Base-by-base conservation (phyloP, 2,113 vertebrate species). In the Arenaria interpres region DNA sequence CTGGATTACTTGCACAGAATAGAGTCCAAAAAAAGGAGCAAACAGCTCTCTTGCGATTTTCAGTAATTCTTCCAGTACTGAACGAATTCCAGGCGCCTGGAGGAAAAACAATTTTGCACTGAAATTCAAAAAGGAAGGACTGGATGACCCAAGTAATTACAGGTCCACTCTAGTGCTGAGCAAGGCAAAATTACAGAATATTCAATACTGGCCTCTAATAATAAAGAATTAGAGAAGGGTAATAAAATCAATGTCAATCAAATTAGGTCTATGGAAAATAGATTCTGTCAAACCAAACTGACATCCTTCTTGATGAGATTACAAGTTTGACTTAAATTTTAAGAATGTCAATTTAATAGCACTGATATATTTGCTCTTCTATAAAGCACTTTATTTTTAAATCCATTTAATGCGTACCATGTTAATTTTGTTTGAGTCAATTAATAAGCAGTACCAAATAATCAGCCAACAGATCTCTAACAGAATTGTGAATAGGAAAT, bases 201-300 rank as follows among this genome's bases (percentile, higher is more conserved):
- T 46, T 76, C 3, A 2, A 67, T 50, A 74, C 50, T 27, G 25
- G 50, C 59, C 78, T 79, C 59, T 4, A 50, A 66, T 69, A 85
- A 73, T 91, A 89, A 89, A 85, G n/a, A 89, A 89, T 91, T 90
- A 93, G 57, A 76, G 53, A 74, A 8, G 12, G 23, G 23, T 88
- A 96, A 94, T 93, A 93, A 94, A 94, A 94, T 84, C 80, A 56
- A 67, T 68, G 84, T 90, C 57, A 91, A 91, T 96, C 90, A 88
- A 95, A 85, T 96, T 93, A 94, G 16, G 45, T 59, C 71, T 94
- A 86, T 37, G 37, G 71, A 93, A 96, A 94, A 94, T 2, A 88
- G 48, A 90, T 69, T 76, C 77, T 90, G 88, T 91, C 91, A 83
- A 96, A 90, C 91, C 73, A 13, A 91, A 88, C n/a, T 80, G 71